A percentile compares a stretch with the other conserved stretches of the same genome.
These are phyloP conservation scores for Temnothorax longispinosus DNA, from an alignment of 1,140 invertebrate species.

Conservation along the genomic window DNA sequence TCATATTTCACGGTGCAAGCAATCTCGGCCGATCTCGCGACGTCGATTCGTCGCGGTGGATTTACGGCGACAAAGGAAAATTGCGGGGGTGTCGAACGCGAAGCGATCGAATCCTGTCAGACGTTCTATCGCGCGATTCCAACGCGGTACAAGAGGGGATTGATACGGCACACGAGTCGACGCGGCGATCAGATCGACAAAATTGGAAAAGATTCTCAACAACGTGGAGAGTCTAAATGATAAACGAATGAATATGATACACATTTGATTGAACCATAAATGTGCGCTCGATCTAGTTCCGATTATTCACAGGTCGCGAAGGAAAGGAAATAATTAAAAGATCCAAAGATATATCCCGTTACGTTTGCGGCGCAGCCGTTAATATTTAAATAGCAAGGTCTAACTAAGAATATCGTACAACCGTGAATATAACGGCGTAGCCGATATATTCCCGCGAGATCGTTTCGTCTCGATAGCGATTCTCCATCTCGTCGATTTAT, in stretches of 20 bases:
- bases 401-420: slow-evolving; percentile 9
- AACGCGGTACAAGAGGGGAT: background rate
- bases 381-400: slow-evolving; percentile 13
- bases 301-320: background rate
- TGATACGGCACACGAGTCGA: background rate
- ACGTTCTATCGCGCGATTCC: background rate
- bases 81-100: slow-evolving; percentile 21
- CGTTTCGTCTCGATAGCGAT: slow-evolving; percentile 15
- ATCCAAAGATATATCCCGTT: background rate
- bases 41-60: slow-evolving; percentile 35
- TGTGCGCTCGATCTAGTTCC: too few relatives aligned
- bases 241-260: background rate
- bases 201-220: background rate
- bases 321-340: background rate
- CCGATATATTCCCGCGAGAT: slow-evolving; percentile 19
- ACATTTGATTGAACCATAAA: background rate
- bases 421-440: background rate
- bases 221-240: background rate
- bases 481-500: slow-evolving; percentile 45
- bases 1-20: slow-evolving; percentile 38
- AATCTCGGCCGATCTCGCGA: slow-evolving; percentile 41
- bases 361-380: background rate
- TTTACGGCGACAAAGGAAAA: slow-evolving; percentile 45
- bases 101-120: slow-evolving; percentile 3
- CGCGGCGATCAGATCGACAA: background rate